Conservation (phyloP, 2,113 vertebrate species). For the Trachemys scripta region DNA sequence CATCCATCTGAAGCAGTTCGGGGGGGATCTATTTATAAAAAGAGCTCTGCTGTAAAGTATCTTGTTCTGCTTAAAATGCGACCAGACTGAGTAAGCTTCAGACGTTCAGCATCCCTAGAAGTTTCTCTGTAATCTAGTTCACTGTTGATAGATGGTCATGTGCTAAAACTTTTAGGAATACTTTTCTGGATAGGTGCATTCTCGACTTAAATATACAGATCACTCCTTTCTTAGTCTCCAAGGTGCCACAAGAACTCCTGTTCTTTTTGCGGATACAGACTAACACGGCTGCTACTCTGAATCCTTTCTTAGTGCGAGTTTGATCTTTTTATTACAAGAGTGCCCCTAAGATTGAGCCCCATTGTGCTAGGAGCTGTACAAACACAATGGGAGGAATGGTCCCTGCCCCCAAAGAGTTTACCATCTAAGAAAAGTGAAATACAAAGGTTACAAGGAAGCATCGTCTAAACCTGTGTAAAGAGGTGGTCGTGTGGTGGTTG, state of each 20-base stretch:
- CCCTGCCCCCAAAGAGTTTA: neutral
- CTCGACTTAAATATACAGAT: neutral
- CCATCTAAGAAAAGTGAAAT: constrained; percentile 23
- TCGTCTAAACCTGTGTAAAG: neutral
- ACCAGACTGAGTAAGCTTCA: neutral
- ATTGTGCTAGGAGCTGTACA: neutral
- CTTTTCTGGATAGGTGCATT: accelerated
- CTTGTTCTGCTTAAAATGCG: neutral
- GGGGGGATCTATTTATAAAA: neutral
- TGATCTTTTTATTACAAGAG: constrained; percentile 52
- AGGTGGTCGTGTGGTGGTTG: constrained; percentile 19
- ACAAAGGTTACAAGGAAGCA: constrained; percentile 28
- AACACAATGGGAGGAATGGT: neutral
- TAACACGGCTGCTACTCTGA: too few species aligned
- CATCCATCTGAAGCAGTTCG: neutral
- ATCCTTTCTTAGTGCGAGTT: constrained; percentile 1
- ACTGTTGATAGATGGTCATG: accelerated
- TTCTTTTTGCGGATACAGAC: too few species aligned
- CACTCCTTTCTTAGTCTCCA: neutral
- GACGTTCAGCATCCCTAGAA: neutral
- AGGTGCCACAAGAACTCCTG: too few species aligned
- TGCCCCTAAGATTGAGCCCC: constrained; percentile 20
- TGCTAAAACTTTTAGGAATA: accelerated
- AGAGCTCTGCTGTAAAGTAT: neutral
- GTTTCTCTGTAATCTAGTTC: accelerated